phyloP scores from a whole-genome alignment of 1,140 invertebrate genomes.

The Magallana ariakensis region DNA sequence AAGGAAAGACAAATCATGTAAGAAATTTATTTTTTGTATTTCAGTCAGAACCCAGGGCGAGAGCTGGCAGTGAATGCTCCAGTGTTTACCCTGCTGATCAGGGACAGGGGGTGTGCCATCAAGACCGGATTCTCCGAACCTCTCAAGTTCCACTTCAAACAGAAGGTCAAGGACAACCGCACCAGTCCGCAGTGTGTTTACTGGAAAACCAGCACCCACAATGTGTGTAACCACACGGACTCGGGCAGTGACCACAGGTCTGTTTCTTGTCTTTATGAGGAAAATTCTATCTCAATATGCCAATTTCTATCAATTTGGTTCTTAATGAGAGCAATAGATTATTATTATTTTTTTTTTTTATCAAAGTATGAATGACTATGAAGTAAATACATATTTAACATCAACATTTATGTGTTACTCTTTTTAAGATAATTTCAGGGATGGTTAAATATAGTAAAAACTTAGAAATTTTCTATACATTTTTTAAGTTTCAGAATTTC shows the following conservation, averaged over 20 bases:
- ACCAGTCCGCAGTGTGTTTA: constrained; percentile 80
- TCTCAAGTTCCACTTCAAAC: constrained; percentile 76
- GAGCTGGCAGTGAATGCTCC: constrained; percentile 89
- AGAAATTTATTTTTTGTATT: constrained; percentile 31
- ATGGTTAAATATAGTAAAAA: too few relatives aligned
- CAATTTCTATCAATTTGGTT: too few relatives aligned
- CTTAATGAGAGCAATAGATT: too few relatives aligned
- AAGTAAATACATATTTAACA: too few relatives aligned
- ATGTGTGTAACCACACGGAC: not conserved
- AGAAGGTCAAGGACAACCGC: constrained; percentile 84
- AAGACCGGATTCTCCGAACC: constrained; percentile 61
- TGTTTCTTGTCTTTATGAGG: not conserved
- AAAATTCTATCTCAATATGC: too few relatives aligned
- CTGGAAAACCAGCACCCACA: constrained; percentile 64
- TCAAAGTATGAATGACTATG: too few relatives aligned
- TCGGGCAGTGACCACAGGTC: not conserved
- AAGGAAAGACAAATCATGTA: too few relatives aligned
- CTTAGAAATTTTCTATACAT: too few relatives aligned
- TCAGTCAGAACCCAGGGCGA: constrained; percentile 58
- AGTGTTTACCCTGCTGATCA: constrained; percentile 89
- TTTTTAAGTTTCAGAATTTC: too few relatives aligned
- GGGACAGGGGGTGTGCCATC: constrained; percentile 73
- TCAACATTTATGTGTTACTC: too few relatives aligned
- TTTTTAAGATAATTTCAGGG: too few relatives aligned
- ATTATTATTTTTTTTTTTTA: too few relatives aligned